Conservation (phyloP, 2,888 invertebrate genomes). For the Galerucella pusilla region DNA sequence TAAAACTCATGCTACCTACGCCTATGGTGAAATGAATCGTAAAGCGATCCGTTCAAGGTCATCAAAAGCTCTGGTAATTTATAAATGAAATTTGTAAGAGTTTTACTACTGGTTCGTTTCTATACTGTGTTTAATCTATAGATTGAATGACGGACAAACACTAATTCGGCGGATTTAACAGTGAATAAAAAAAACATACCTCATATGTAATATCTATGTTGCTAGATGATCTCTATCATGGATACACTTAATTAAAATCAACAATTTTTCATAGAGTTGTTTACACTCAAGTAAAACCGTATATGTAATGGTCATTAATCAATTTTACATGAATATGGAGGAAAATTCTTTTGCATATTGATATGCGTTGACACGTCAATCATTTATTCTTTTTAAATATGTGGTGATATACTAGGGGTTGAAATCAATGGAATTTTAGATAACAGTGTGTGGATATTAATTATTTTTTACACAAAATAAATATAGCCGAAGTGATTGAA, state of each 20-base stretch:
- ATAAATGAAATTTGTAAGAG: no score
- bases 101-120: no score
- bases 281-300: constrained; percentile 38
- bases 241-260: constrained; percentile 40
- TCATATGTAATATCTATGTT: background rate
- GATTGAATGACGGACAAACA: no score
- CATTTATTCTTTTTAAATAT: background rate
- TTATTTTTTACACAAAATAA: background rate
- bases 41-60: no score
- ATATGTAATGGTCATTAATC: constrained; percentile 41
- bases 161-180: no score
- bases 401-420: constrained; percentile 6
- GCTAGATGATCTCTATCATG: background rate
- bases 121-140: no score
- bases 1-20: no score
- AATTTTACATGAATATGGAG: constrained; percentile 29
- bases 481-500: no score
- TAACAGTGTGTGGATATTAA: background rate
- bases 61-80: no score
- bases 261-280: constrained; percentile 43
- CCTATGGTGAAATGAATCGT: no score
- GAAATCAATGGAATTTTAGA: background rate
- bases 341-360: constrained; percentile 9
- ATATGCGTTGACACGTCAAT: constrained; percentile 16
- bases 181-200: no score